phyloP scores from a whole-genome alignment of 2,113 vertebrate genomes.

The Psilopsiagon aurifrons region DNA sequence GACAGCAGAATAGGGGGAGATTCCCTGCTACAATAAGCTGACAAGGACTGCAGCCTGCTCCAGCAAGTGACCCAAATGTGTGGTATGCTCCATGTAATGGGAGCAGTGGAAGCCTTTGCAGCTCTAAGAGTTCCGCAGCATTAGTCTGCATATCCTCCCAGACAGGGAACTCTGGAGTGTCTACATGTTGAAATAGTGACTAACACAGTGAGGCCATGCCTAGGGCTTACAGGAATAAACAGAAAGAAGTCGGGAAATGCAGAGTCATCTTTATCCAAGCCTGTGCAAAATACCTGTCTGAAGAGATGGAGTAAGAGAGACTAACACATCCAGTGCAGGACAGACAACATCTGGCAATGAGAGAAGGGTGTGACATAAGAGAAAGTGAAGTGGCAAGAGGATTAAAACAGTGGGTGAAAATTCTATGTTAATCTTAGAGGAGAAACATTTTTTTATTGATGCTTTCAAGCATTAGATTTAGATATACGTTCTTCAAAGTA shows the following conservation, averaged over 20 bases:
- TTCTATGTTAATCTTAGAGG: neutral
- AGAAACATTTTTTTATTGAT: neutral
- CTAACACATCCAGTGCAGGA: accelerated
- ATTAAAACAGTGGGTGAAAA: neutral
- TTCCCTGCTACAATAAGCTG: neutral
- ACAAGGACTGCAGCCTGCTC: neutral
- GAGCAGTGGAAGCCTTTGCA: neutral
- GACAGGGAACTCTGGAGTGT: neutral
- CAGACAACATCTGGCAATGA: neutral
- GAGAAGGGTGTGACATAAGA: neutral
- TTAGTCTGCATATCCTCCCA: accelerated
- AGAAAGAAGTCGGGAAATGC: neutral
- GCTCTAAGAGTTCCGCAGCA: neutral
- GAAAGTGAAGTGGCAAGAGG: neutral
- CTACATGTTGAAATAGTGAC: accelerated
- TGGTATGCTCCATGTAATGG: accelerated
- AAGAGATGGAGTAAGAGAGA: neutral
- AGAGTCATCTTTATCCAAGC: neutral
- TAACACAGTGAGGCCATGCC: accelerated
- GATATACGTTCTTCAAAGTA: neutral
- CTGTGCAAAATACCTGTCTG: neutral
- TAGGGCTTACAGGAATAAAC: neutral
- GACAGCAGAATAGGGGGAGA: neutral
- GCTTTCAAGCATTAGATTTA: neutral
- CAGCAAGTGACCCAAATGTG: neutral